Evolutionary conservation across 2,888 invertebrate species (phyloP).

Genomic region (Acanthosepion lycidas): DNA sequence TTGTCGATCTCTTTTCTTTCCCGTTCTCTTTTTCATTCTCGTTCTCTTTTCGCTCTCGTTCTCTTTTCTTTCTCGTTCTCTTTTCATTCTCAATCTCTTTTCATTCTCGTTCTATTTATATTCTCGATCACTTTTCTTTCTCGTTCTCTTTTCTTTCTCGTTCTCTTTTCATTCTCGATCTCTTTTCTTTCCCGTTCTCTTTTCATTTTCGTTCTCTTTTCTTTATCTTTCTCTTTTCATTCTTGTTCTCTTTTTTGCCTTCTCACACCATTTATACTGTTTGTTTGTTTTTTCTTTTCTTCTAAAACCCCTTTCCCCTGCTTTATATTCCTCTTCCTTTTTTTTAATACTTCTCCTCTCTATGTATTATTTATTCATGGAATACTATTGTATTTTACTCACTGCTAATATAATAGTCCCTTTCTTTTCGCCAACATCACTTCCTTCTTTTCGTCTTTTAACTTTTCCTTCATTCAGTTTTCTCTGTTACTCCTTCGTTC

Average conservation of each 20-base stretch:
- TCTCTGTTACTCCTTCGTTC: too few species aligned
- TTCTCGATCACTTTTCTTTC: too few species aligned
- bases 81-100: background rate
- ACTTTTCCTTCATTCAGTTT: background rate
- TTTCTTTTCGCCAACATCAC: background rate
- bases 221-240: background rate
- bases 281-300: background rate
- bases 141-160: background rate
- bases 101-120: background rate
- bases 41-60: background rate
- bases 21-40: background rate
- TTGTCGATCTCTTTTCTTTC: background rate
- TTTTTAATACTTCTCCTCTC: too few species aligned
- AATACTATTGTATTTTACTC: background rate
- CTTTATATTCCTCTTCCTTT: too few species aligned
- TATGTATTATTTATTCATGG: too few species aligned
- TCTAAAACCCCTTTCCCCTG: background rate
- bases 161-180: background rate
- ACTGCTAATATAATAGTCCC: background rate
- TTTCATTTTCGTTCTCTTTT: background rate
- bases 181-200: background rate
- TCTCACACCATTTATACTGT: background rate
- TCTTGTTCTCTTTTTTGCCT: background rate
- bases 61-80: background rate
- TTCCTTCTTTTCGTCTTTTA: background rate